Evolutionary conservation across 2,113 vertebrate species (phyloP).

Genomic region (Cottus gobio): DNA sequence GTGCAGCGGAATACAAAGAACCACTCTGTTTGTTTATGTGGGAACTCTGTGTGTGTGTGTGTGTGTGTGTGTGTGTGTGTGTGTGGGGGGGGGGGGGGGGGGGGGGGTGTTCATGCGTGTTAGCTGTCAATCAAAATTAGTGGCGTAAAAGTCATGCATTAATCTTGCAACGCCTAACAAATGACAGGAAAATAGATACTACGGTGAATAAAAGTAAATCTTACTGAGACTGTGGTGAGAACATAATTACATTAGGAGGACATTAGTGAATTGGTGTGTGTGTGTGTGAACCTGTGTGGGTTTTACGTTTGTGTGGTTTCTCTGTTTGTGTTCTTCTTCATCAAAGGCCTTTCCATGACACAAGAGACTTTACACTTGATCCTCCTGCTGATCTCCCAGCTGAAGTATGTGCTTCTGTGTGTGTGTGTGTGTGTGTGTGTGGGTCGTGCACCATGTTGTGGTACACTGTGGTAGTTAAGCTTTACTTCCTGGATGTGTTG

Average conservation of each 20-base stretch:
- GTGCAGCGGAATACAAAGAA: slow-evolving; percentile 80
- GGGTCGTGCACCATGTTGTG: slow-evolving; percentile 14
- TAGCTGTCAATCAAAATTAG: slow-evolving; percentile 59
- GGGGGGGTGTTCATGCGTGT: slow-evolving; percentile 17
- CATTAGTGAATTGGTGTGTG: slow-evolving; percentile 51
- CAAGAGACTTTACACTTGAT: slow-evolving; percentile 73
- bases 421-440: slow-evolving; percentile 31
- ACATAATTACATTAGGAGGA: slow-evolving; percentile 62
- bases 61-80: slow-evolving; percentile 8
- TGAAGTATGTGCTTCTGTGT: slow-evolving; percentile 51
- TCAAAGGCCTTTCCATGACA: slow-evolving; percentile 74
- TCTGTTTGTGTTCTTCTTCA: slow-evolving; percentile 70
- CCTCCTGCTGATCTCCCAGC: slow-evolving; percentile 67
- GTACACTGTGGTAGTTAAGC: slow-evolving; percentile 16
- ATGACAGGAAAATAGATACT: slow-evolving; percentile 61
- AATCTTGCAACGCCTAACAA: slow-evolving; percentile 40
- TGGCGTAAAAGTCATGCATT: slow-evolving; percentile 66
- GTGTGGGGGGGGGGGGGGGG: no score
- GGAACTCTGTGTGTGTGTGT: slow-evolving; percentile 54
- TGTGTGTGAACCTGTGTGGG: slow-evolving; percentile 10
- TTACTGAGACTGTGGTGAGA: slow-evolving; percentile 55
- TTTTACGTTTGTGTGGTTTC: slow-evolving; percentile 57
- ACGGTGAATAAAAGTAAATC: slow-evolving; percentile 58
- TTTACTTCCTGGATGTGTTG: slow-evolving; percentile 31
- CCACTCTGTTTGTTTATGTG: slow-evolving; percentile 83